These are phyloP conservation scores for Botia kubotai DNA, from an alignment of 2,797 vertebrate genomes.

Conservation along the genomic window DNA sequence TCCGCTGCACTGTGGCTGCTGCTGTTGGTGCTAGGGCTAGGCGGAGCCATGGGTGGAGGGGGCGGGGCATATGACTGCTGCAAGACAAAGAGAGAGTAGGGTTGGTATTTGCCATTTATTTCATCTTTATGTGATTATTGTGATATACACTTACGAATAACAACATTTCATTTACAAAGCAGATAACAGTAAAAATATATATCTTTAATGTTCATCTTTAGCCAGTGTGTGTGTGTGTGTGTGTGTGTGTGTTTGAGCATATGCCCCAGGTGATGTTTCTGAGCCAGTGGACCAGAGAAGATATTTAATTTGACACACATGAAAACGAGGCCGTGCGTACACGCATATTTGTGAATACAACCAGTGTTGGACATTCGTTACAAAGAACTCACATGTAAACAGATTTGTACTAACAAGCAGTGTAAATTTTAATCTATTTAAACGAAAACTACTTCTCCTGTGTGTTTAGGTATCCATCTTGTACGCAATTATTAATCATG, in stretches of 20 bases:
- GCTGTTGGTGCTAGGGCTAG: slow-evolving; percentile 96
- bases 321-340: background rate
- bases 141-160: background rate
- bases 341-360: too few relatives aligned
- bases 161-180: background rate
- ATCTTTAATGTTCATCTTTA: background rate
- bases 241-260: too few relatives aligned
- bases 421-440: too few relatives aligned
- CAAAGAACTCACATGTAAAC: too few relatives aligned
- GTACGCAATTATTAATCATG: background rate
- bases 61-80: slow-evolving; percentile 99
- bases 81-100: slow-evolving; percentile 61
- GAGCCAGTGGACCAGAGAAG: background rate
- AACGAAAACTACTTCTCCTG: too few relatives aligned
- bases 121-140: slow-evolving; percentile 5
- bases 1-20: slow-evolving; percentile 91
- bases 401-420: too few relatives aligned
- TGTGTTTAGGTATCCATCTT: background rate
- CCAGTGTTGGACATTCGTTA: too few relatives aligned
- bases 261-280: slow-evolving; percentile 7
- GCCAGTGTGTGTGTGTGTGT: background rate
- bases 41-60: slow-evolving; percentile 97
- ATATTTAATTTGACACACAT: background rate
- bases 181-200: background rate
- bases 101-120: slow-evolving; percentile 24